Percentiles rank a stretch among this genome's conserved stretches.
Conservation (phyloP, 2,113 vertebrate species). For the Ophiodon elongatus region DNA sequence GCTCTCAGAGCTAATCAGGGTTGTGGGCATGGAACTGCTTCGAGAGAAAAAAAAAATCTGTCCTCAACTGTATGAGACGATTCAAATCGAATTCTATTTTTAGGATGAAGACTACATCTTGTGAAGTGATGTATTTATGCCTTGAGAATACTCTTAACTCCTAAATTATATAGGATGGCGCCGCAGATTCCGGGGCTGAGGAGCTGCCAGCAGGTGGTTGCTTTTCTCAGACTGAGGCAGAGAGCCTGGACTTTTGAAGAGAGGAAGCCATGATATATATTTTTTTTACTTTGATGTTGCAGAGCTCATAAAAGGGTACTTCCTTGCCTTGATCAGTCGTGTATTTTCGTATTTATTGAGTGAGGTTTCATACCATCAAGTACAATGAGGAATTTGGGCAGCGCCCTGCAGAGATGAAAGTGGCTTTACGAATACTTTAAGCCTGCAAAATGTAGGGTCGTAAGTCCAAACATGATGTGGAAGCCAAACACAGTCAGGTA, state of each 20-base stretch:
- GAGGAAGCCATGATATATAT: constrained; percentile 40
- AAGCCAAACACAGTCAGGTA: not conserved
- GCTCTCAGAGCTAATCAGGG: constrained; percentile 23
- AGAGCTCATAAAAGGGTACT: constrained; percentile 63
- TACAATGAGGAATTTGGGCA: constrained; percentile 40
- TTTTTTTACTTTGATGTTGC: constrained; percentile 65
- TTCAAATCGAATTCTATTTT: constrained; percentile 57
- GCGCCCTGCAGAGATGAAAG: constrained; percentile 26
- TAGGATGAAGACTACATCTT: constrained; percentile 42
- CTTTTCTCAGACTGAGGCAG: constrained; percentile 49
- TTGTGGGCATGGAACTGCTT: constrained; percentile 32
- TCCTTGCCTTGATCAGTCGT: constrained; percentile 66
- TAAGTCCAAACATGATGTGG: constrained; percentile 8
- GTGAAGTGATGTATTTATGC: constrained; percentile 56
- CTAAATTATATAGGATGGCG: constrained; percentile 64
- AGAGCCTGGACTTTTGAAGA: constrained; percentile 61
- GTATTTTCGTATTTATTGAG: constrained; percentile 61
- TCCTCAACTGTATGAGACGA: not conserved
- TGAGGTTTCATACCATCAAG: constrained; percentile 57
- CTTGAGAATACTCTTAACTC: constrained; percentile 59
- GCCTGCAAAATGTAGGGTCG: constrained; percentile 1
- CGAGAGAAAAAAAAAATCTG: constrained; percentile 12
- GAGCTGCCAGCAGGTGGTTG: constrained; percentile 73
- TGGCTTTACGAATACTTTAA: constrained; percentile 21
- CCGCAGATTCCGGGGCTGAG: constrained; percentile 40